Conservation (phyloP, 2,113 vertebrate species). For the Crypturellus undulatus region DNA sequence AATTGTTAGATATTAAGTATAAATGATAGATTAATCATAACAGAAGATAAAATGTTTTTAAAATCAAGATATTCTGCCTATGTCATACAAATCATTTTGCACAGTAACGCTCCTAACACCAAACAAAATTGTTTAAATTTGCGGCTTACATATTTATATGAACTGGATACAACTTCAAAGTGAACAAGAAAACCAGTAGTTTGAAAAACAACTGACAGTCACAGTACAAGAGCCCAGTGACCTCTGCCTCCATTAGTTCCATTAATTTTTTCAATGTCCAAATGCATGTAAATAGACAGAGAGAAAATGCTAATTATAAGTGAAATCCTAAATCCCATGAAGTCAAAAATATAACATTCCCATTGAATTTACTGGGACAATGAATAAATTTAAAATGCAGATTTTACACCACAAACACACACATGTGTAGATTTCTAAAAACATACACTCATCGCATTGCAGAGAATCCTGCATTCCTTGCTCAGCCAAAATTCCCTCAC, state of each 20-base stretch:
- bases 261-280: not conserved
- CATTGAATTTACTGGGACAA: not conserved
- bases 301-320: not conserved
- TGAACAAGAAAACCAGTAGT: conserved; percentile 21
- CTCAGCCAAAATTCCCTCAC: conserved; percentile 19
- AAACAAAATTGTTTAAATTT: not conserved
- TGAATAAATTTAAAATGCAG: not conserved
- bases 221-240: not conserved
- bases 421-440: not conserved
- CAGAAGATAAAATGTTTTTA: not conserved
- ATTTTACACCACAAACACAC: not conserved
- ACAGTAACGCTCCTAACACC: not conserved
- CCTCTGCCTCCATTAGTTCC: not conserved
- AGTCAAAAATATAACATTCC: not conserved
- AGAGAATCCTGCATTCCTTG: conserved; percentile 11
- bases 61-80: not conserved
- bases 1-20: not conserved
- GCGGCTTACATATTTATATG: not conserved
- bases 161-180: not conserved
- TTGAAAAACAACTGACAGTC: not conserved
- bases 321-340: not conserved
- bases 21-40: not conserved
- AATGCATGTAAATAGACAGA: not conserved
- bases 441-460: not conserved
- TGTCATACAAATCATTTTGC: not conserved